Evolutionary conservation across 2,113 vertebrate genomes (phyloP).

Genomic region (Anoplopoma fimbria): DNA sequence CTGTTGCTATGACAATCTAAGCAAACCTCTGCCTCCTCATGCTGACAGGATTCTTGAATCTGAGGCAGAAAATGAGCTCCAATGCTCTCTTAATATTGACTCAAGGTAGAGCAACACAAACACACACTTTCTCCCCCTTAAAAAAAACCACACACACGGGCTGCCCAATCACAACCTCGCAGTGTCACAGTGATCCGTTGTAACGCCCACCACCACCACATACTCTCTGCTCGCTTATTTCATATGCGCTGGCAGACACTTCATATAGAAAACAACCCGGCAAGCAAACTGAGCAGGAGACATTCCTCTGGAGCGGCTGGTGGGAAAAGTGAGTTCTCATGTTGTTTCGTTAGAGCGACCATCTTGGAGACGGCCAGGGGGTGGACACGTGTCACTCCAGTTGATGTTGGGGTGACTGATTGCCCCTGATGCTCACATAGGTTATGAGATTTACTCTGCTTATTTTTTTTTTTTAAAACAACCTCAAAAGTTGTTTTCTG

Average conservation of each 20-base stretch:
- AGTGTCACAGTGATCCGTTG: slow-evolving; percentile 67
- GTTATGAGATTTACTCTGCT: slow-evolving; percentile 23
- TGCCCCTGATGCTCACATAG: slow-evolving; percentile 27
- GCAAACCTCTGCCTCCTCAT: slow-evolving; percentile 1
- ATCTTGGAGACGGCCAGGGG: background rate
- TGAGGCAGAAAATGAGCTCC: slow-evolving; percentile 42
- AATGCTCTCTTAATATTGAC: slow-evolving; percentile 69
- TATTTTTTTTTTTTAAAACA: too few species aligned
- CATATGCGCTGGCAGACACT: slow-evolving; percentile 58
- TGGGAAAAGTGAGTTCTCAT: slow-evolving; percentile 24
- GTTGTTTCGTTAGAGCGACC: background rate
- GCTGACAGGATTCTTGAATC: slow-evolving; percentile 12
- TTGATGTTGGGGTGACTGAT: slow-evolving; percentile 33
- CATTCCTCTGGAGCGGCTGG: slow-evolving; percentile 32
- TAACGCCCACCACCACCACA: slow-evolving; percentile 24
- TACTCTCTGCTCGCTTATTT: slow-evolving; percentile 30
- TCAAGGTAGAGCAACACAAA: slow-evolving; percentile 67
- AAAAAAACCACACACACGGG: slow-evolving; percentile 28
- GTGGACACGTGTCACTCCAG: slow-evolving; percentile 7
- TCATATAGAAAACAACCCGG: slow-evolving; percentile 60
- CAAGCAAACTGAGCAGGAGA: slow-evolving; percentile 50
- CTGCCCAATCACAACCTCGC: slow-evolving; percentile 38
- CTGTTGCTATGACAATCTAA: background rate
- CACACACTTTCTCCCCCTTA: slow-evolving; percentile 35
- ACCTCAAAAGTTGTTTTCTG: slow-evolving; percentile 29